Evolutionary conservation across 2,888 invertebrate species (phyloP).

Genomic region (Itoplectis maculator): DNA sequence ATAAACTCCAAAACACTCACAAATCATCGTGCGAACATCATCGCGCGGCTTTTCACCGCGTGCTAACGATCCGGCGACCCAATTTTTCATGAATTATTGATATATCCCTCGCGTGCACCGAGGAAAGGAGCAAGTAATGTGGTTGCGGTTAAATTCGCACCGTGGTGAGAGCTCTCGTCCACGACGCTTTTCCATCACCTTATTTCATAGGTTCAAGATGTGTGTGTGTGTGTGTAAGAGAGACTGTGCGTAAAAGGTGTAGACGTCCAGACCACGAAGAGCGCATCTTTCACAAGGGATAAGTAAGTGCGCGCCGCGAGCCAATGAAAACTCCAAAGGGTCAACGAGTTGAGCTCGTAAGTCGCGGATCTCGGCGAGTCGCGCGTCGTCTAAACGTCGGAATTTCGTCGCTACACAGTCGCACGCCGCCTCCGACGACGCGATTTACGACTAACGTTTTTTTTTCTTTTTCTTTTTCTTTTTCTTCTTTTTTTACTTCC

Average conservation of each 20-base stretch:
- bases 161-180: conserved; percentile 37
- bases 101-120: conserved; percentile 37
- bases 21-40: conserved; percentile 63
- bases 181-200: conserved; percentile 21
- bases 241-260: conserved; percentile 5
- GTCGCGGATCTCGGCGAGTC: conserved; percentile 44
- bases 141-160: conserved; percentile 29
- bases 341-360: conserved; percentile 50
- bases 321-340: conserved; percentile 49
- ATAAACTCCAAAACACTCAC: conserved; percentile 63
- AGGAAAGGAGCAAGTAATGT: conserved; percentile 41
- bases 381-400: background rate
- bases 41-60: conserved; percentile 44
- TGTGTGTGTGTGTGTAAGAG: conserved; percentile 21
- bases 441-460: conserved; percentile 19
- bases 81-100: conserved; percentile 64
- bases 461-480: conserved; percentile 3
- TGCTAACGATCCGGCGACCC: conserved; percentile 64
- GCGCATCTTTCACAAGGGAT: conserved; percentile 41
- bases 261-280: conserved; percentile 14
- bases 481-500: background rate
- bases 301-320: conserved; percentile 29
- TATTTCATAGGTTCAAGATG: conserved; percentile 10
- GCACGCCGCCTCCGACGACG: conserved; percentile 33
- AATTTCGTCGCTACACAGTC: conserved; percentile 28